Evolutionary conservation across 2,797 vertebrate species (phyloP), one percentile per base, ranked within the genome.

Genomic region (Martes flavigula): DNA sequence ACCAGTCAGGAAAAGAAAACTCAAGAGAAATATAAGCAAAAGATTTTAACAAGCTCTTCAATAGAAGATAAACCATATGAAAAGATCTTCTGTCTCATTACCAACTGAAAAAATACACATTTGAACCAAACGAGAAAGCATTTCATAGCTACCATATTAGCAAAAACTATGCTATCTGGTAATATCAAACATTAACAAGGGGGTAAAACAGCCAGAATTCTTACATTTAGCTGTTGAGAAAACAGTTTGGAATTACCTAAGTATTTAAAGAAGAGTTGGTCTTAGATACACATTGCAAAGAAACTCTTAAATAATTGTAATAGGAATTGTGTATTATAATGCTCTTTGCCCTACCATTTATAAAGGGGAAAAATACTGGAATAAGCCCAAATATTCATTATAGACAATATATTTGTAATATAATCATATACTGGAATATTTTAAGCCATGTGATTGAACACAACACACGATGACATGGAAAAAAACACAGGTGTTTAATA

Each of bases 121-220:
- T 94, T 91, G 75, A 97, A 91, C 27, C 48, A 92, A 97, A 83
- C 93, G n/a, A 93, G 40, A 94, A 92, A 93, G 30, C 20, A 66
- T 35, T 64, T 84, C 46, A 81, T 43, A 60, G 30, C 20, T 62
- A 90, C 8, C 51, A 73, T 21, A 75, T 72, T 38, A 92, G 81
- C 72, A 95, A 96, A 96, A 95, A 88, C 21, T 48, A 83, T 64
- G 73, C 9, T 81, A 7, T 73, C 54, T 70, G 13, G 46, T 79
- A 84, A 88, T 83, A 73, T 38, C 35, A 90, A 96, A 25, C 12
- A 10, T 64, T 75, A 68, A 48, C 35, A 51, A 89, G 12, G 35
- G 77, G 82, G 12, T n/a, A 30, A 93, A 86, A 27, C 9, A 81
- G 78, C 6, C 30, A 21, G 21, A 93, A 96, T 73, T 89, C 79